Base-by-base conservation (phyloP, 2,113 vertebrate genomes). In the human region DNA sequence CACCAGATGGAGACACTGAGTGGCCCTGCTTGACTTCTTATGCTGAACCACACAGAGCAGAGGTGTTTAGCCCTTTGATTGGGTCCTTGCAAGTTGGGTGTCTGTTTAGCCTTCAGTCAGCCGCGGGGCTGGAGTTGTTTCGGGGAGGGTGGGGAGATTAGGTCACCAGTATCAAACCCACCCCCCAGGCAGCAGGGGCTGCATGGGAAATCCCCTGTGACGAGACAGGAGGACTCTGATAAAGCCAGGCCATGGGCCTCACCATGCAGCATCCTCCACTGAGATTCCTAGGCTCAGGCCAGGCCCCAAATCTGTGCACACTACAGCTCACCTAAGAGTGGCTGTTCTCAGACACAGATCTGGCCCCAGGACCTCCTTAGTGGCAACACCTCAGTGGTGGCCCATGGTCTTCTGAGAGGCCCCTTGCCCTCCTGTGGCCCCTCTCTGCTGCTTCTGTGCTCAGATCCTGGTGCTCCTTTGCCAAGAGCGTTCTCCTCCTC, bases 181-280 rank as follows among this genome's bases (percentile, higher is more conserved):
- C 32, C 6, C 14, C 22, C 38, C 57, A 68, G 52, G 85, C 20
- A n/a, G 50, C 20, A 40, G 84, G 64, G 57, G 64, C 64, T n/a
- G 1, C 23, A 0, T 25, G 6, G 43, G 27, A 76, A n/a, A 3
- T 64, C 50, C 4, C 2, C 1, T 6, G 27, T n/a, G 45, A 35
- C 0, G 0, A 27, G 72, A 38, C n/a, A 84, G 27, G 32, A 82
- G 25, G 16, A 11, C 6, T 7, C 38, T 9, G 9, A 9, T 3
- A 40, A 73, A 72, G 38, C 50, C 86, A 9, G 50, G 40, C 38
- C 12, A 2, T 1, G 0, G 5, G 1, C 38, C 43, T 82, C 25
- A 6, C 10, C 1, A 0, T 30, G 55, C 32, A 38, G 30, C 17
- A 16, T 50, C n/a, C 57, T 76, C 20, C 11, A 3, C 92, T 30